These are phyloP conservation scores for Entosphenus tridentatus DNA, from an alignment of 2,113 vertebrate genomes.

Conservation along the genomic window DNA sequence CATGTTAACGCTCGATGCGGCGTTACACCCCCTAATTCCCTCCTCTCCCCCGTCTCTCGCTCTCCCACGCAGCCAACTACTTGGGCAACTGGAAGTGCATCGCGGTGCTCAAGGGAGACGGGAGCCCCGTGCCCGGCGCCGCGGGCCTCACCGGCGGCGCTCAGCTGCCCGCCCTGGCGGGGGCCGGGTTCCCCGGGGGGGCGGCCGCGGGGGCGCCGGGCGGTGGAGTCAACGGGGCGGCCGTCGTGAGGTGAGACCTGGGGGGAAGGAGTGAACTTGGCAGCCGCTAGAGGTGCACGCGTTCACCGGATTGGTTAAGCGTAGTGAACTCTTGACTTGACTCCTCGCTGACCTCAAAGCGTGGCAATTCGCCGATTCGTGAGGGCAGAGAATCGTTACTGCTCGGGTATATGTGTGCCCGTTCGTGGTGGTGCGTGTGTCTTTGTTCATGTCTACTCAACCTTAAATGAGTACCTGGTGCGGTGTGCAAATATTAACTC, in stretches of 20 bases:
- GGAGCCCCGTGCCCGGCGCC: slow-evolving; percentile 59
- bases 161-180: slow-evolving; percentile 32
- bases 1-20: no score
- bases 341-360: no score
- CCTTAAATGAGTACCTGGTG: no score
- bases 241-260: slow-evolving; percentile 56
- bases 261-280: slow-evolving; percentile 7
- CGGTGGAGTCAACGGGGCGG: slow-evolving; percentile 52
- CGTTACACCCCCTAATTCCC: not conserved
- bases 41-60: not conserved
- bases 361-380: no score
- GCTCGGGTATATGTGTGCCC: no score
- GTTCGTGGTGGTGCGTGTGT: no score
- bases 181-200: slow-evolving; percentile 39
- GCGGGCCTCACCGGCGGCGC: slow-evolving; percentile 34
- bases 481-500: no score
- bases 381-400: no score
- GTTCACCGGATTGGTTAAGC: slow-evolving; percentile 22
- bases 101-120: slow-evolving; percentile 82
- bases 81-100: slow-evolving; percentile 99
- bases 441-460: no score
- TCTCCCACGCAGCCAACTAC: slow-evolving; percentile 52
- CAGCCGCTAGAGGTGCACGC: not conserved
- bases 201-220: slow-evolving; percentile 42
- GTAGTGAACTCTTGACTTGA: slow-evolving; percentile 8